Evolutionary conservation across 2,888 invertebrate species (phyloP), one percentile per base, ranked within the genome.

Genomic region (Ormyrus rosae): DNA sequence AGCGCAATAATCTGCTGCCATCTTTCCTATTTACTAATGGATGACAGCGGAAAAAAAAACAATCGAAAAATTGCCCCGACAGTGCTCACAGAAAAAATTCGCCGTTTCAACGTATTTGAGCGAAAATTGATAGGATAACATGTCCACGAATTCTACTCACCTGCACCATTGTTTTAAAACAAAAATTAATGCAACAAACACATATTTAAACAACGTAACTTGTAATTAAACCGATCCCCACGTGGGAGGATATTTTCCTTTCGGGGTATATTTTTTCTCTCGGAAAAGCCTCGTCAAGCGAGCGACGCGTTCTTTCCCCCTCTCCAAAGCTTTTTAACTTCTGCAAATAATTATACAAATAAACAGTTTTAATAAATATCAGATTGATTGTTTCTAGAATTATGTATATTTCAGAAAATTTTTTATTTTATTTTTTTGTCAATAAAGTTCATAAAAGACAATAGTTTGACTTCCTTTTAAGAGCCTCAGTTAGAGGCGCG

Each of bases 11-110:
- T 90, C 90, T 89, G 90, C 90, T 90, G 90, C 90, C 90, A 90
- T 90, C 90, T 90, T 90, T 90, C 88, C 89, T 89, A 90, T 90
- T 90, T 90, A 90, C 90, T 90, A 89, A 90, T 90, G 90, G 90
- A 89, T 89, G 90, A 88, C 89, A 88, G 88, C 86, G 86, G 85
- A 86, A 89, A 89, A 89, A 89, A 89, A 90, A 89, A 90, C 88
- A 88, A 89, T 87, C 77, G 85, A 90, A 90, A 89, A 90, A 89
- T 88, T 88, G 83, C 83, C 86, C 85, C 87, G 85, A 88, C 87
- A 86, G 85, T 85, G 85, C 84, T 84, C 85, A 82, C 81, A 84
- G 85, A 86, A 88, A 86, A 87, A 88, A 87, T 85, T 75, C 82
- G 64, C 73, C 78, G 78, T 84, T 86, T 82, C 65, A 70, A 51